phyloP scores from a whole-genome alignment of 1,140 invertebrate genomes.

The Copidosoma floridanum region DNA sequence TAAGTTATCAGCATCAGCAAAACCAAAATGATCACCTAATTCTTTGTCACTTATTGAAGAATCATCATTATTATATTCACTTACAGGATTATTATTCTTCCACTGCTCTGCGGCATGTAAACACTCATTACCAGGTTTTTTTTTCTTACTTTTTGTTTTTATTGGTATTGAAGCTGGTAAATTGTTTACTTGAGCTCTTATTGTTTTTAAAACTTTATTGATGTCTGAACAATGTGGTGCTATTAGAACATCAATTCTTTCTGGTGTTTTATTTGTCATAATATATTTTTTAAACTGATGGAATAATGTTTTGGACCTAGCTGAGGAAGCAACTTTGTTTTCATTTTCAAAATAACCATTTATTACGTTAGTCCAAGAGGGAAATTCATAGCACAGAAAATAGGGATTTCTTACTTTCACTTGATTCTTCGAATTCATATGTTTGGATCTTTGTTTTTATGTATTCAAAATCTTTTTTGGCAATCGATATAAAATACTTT shows the following conservation, averaged over 20 bases:
- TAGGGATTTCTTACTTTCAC: too few species aligned
- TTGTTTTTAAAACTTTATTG: background rate
- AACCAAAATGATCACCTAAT: too few species aligned
- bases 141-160: background rate
- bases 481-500: background rate
- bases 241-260: background rate
- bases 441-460: background rate
- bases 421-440: background rate
- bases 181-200: background rate
- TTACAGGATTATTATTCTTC: background rate
- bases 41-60: background rate
- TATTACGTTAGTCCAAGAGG: too few species aligned
- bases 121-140: background rate
- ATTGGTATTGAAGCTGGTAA: background rate
- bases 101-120: background rate
- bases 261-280: too few species aligned
- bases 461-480: background rate
- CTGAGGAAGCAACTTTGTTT: background rate
- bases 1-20: too few species aligned
- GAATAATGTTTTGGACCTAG: background rate
- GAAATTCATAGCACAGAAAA: too few species aligned
- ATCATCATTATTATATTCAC: background rate
- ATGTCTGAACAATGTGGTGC: background rate
- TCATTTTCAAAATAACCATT: background rate
- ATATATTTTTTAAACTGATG: too few species aligned